These are phyloP conservation scores for Salvelinus alpinus DNA, from an alignment of 2,113 vertebrate genomes.

Conservation along the genomic window DNA sequence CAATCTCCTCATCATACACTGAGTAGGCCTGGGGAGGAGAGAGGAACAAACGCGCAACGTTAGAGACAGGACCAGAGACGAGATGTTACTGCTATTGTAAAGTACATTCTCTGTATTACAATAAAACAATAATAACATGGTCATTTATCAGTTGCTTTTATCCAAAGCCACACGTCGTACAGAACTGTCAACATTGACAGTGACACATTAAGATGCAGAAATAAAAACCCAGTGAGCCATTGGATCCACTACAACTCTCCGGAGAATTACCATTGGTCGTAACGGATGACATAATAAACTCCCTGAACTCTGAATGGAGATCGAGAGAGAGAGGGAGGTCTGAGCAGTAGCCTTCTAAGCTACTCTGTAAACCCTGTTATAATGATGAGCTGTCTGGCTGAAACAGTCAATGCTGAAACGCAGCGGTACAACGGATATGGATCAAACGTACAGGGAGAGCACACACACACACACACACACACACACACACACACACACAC, in stretches of 20 bases:
- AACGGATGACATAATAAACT: not conserved
- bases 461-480: no score
- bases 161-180: no score
- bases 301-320: not conserved
- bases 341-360: not conserved
- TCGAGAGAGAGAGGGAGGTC: not conserved
- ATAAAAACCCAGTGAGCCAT: no score
- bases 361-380: not conserved
- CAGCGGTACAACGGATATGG: no score
- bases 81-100: not conserved
- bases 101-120: not conserved
- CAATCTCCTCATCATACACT: constrained; percentile 98
- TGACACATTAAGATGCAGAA: no score
- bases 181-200: no score
- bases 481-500: no score
- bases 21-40: constrained; percentile 85
- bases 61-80: not conserved
- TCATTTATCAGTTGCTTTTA: no score
- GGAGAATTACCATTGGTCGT: not conserved
- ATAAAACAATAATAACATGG: no score
- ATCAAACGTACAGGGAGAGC: no score
- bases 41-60: not conserved
- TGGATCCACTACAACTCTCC: not conserved
- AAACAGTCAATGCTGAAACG: no score
- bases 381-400: not conserved